A percentile compares a stretch with the other conserved stretches of the same genome.
Conservation (phyloP, 2,113 vertebrate genomes). For the Spheniscus mendiculus region DNA sequence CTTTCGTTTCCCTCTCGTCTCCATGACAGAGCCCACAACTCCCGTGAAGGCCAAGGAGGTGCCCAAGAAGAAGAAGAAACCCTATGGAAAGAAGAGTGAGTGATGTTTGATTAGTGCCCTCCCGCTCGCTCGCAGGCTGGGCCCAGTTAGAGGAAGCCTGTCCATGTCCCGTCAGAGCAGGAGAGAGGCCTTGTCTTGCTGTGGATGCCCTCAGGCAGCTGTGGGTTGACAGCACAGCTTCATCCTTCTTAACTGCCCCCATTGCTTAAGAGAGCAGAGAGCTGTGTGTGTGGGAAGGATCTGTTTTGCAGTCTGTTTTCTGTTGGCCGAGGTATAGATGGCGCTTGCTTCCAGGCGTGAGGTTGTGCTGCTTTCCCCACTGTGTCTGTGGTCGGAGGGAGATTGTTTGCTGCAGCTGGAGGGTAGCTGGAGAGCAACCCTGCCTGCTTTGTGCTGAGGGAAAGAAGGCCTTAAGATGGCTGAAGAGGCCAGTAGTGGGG, state of each 20-base stretch:
- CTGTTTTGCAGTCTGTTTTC: background rate
- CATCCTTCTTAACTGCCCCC: background rate
- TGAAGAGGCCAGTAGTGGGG: background rate
- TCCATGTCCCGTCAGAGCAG: slow-evolving; percentile 29
- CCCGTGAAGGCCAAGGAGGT: slow-evolving; percentile 76
- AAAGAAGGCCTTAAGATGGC: background rate
- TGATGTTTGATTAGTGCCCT: slow-evolving; percentile 47
- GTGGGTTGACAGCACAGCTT: slow-evolving; percentile 9
- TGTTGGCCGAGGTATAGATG: background rate
- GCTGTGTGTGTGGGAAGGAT: background rate
- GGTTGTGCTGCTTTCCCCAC: slow-evolving; percentile 16
- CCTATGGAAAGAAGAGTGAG: slow-evolving; percentile 88
- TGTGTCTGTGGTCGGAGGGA: background rate
- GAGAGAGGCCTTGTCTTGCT: slow-evolving; percentile 59
- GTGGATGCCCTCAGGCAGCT: background rate
- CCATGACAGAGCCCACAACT: slow-evolving; percentile 72
- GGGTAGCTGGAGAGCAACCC: slow-evolving; percentile 5
- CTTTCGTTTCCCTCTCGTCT: slow-evolving; percentile 55
- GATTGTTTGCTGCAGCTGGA: background rate
- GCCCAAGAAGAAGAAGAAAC: slow-evolving; percentile 81
- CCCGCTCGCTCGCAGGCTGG: slow-evolving; percentile 52
- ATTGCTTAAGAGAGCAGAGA: background rate
- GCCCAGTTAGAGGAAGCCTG: slow-evolving; percentile 52
- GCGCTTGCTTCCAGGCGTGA: slow-evolving; percentile 25
- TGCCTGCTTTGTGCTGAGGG: background rate